phyloP scores from a whole-genome alignment of 2,797 vertebrate genomes.

The Sebastes hubbsi region DNA sequence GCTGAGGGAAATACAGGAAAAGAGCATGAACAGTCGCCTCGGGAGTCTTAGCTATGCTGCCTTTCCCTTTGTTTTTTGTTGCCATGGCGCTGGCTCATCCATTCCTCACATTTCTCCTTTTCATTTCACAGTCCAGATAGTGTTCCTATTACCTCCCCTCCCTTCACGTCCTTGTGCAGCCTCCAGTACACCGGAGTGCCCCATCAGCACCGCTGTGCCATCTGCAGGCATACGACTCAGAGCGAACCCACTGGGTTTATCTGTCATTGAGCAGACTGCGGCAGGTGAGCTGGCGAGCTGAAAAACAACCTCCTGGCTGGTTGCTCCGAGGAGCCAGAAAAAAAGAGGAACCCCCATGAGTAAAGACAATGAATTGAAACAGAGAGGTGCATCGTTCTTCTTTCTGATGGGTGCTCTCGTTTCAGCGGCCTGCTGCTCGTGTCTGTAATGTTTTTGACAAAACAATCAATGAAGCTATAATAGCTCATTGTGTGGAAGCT shows the following conservation, averaged over 20 bases:
- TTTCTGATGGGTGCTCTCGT: constrained; percentile 30
- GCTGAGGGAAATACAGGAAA: constrained; percentile 62
- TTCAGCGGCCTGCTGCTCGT: constrained; percentile 9
- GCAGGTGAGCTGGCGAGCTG: constrained; percentile 63
- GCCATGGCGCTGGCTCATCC: constrained; percentile 65
- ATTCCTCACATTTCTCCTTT: constrained; percentile 41
- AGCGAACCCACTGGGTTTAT: constrained; percentile 51
- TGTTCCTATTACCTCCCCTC: constrained; percentile 49
- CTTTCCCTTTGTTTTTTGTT: constrained; percentile 67
- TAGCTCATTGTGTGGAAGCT: constrained; percentile 31
- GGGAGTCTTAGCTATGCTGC: constrained; percentile 49
- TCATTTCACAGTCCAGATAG: constrained; percentile 55
- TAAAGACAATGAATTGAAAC: constrained; percentile 19
- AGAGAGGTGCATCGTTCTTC: constrained; percentile 5
- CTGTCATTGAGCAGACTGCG: constrained; percentile 51
- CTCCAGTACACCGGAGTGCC: constrained; percentile 48
- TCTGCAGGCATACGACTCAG: constrained; percentile 52
- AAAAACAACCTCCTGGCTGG: constrained; percentile 65
- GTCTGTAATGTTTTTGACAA: constrained; percentile 41
- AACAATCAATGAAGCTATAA: constrained; percentile 45
- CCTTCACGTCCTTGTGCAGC: constrained; percentile 19
- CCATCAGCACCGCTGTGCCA: constrained; percentile 64
- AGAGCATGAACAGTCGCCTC: constrained; percentile 48
- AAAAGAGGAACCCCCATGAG: constrained; percentile 17
- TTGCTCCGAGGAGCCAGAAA: constrained; percentile 12